A percentile compares a stretch with the other conserved stretches of the same genome.
phyloP scores from a whole-genome alignment of 2,797 vertebrate genomes.

The Setipinna tenuifilis region DNA sequence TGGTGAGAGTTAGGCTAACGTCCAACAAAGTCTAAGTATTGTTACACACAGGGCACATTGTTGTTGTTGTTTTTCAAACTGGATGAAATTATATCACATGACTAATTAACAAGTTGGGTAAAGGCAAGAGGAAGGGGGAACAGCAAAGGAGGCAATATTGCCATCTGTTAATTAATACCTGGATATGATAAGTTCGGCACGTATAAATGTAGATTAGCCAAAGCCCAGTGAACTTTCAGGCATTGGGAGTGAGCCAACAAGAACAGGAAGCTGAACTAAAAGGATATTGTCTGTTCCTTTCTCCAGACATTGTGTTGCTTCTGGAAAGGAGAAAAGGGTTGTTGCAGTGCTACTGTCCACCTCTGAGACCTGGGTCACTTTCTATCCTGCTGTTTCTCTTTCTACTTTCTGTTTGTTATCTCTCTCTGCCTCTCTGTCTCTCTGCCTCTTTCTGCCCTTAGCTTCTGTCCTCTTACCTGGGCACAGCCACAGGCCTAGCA shows the following conservation, averaged over 20 bases:
- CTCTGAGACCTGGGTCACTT: not conserved
- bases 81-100: not conserved
- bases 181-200: not conserved
- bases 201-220: not conserved
- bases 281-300: not conserved
- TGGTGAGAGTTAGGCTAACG: not conserved
- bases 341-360: not conserved
- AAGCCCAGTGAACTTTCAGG: not conserved
- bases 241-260: not conserved
- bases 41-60: not conserved
- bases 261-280: not conserved
- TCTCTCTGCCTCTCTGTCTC: not conserved
- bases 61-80: not conserved
- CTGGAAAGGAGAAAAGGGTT: not conserved
- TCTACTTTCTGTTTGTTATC: not conserved
- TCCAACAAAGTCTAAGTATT: not conserved
- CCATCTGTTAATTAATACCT: conserved; percentile 9
- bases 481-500: not conserved
- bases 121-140: not conserved
- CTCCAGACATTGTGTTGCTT: not conserved
- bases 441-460: not conserved
- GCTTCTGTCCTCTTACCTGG: not conserved
- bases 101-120: not conserved
- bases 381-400: not conserved
- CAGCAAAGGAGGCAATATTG: not conserved